Evolutionary conservation across 2,797 vertebrate genomes (phyloP).

Genomic region (Malacoraja senta): DNA sequence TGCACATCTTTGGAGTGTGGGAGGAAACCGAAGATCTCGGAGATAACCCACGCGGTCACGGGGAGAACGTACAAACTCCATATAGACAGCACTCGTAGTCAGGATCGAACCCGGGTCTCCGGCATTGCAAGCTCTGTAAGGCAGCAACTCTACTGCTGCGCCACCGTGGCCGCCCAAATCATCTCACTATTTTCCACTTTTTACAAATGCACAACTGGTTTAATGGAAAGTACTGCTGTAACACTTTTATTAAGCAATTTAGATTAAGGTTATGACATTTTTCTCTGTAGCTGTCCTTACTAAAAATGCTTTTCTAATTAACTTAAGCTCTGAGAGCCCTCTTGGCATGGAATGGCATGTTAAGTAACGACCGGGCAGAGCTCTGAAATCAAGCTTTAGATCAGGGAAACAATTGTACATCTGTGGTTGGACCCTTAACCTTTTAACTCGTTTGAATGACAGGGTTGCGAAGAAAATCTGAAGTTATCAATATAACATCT

Average conservation of each 20-base stretch:
- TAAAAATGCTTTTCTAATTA: background rate
- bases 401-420: background rate
- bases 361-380: background rate
- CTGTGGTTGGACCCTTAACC: background rate
- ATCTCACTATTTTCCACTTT: background rate
- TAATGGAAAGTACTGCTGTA: background rate
- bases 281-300: background rate
- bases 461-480: background rate
- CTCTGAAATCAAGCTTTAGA: background rate
- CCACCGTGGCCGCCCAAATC: no score
- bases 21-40: no score
- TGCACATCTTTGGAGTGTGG: no score
- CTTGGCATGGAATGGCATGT: background rate
- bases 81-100: no score
- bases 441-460: background rate
- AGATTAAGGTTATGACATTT: background rate
- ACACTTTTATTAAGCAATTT: background rate
- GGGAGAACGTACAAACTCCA: no score
- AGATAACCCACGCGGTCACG: no score
- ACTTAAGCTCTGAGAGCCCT: background rate
- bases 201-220: background rate
- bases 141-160: no score
- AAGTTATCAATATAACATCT: background rate
- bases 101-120: no score
- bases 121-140: no score